A percentile compares a stretch with the other conserved stretches of the same genome.
phyloP scores from a whole-genome alignment of 2,888 invertebrate species.

The Rhaphigaster nebulosa region DNA sequence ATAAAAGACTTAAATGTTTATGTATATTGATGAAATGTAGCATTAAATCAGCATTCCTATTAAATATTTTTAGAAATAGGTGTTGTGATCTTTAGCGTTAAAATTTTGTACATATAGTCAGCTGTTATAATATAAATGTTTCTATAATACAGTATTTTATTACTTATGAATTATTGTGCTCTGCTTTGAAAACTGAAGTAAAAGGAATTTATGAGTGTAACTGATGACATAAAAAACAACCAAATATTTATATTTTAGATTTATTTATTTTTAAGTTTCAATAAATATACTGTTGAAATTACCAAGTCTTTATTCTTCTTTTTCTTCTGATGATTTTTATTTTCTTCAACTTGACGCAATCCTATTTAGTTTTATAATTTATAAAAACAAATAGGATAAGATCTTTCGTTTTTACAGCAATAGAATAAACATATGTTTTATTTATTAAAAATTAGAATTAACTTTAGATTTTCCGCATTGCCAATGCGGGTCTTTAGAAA shows the following conservation, averaged over 20 bases:
- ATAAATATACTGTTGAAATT: slow-evolving; percentile 11
- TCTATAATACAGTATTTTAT: slow-evolving; percentile 33
- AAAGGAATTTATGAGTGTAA: slow-evolving; percentile 21
- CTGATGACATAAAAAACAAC: slow-evolving; percentile 33
- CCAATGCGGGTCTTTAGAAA: too few species aligned
- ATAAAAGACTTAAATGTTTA: slow-evolving; percentile 22
- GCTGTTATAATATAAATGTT: slow-evolving; percentile 37
- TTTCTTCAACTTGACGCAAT: not conserved
- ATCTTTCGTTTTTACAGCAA: too few species aligned
- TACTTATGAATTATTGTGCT: slow-evolving; percentile 21
- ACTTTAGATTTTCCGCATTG: too few species aligned
- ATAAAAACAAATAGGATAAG: too few species aligned
- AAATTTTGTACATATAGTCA: slow-evolving; percentile 23
- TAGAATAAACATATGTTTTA: too few species aligned
- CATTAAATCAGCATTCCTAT: slow-evolving; percentile 34
- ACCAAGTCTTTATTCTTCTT: not conserved
- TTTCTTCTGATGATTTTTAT: not conserved
- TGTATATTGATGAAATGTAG: slow-evolving; percentile 33
- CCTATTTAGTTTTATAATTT: not conserved
- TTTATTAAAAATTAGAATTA: too few species aligned
- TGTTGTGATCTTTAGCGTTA: slow-evolving; percentile 42
- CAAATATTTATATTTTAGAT: slow-evolving; percentile 42
- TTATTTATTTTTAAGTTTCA: slow-evolving; percentile 41
- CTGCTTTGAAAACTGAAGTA: slow-evolving; percentile 22
- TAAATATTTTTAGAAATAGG: slow-evolving; percentile 44